Conservation (phyloP, 2,797 vertebrate species). For the Rallus crepitans region DNA sequence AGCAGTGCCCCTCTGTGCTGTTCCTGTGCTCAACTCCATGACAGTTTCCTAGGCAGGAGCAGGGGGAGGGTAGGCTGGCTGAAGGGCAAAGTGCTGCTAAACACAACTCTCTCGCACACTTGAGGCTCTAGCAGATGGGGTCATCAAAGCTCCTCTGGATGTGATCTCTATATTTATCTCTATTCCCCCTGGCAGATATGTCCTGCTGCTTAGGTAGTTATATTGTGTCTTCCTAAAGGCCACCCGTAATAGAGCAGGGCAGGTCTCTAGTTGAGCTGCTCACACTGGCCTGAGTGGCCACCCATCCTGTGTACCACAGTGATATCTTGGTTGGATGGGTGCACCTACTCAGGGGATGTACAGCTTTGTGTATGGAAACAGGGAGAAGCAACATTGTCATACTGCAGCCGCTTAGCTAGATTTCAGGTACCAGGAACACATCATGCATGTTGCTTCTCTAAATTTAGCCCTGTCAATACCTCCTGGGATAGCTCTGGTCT, state of each 20-base stretch:
- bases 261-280: not conserved
- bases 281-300: not conserved
- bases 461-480: not conserved
- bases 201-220: not conserved
- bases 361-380: fast-evolving
- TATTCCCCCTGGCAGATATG: not conserved
- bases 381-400: not conserved
- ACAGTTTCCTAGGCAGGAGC: not conserved
- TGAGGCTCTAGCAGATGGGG: not conserved
- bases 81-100: not conserved
- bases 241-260: not conserved
- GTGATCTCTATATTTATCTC: not conserved
- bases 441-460: not conserved
- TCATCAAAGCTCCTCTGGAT: not conserved
- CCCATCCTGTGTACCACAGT: not conserved
- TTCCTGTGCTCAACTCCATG: not conserved
- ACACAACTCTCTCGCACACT: fast-evolving
- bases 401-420: not conserved
- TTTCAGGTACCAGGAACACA: not conserved
- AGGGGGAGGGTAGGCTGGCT: not conserved
- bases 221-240: not conserved
- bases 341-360: not conserved
- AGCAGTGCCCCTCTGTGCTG: not conserved
- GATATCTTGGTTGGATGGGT: not conserved
- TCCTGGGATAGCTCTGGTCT: not conserved